A percentile compares a stretch with the other conserved stretches of the same genome.
Conservation (phyloP, 53 echinoderm and acorn worm genomes). For the Apostichopus leukothele region DNA sequence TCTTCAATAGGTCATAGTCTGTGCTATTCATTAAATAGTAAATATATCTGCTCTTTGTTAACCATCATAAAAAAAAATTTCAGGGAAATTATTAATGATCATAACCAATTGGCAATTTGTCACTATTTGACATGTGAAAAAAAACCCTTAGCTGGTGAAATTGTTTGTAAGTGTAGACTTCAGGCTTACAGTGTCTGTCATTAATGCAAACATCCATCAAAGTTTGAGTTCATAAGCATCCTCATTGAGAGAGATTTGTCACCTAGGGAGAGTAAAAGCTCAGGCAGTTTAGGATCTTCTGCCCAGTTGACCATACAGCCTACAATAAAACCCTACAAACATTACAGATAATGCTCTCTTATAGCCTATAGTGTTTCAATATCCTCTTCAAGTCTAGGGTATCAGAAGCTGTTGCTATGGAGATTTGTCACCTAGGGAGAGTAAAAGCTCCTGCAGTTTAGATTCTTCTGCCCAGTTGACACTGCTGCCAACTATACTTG, state of each 20-base stretch:
- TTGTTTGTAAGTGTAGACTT: no score
- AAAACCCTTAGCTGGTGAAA: no score
- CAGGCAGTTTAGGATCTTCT: conserved; percentile 56
- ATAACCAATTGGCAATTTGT: not conserved
- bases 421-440: not conserved
- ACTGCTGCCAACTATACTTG: not conserved
- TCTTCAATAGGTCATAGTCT: no score
- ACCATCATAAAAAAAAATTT: no score
- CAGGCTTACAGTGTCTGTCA: no score
- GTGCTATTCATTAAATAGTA: no score
- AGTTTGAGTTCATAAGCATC: not conserved
- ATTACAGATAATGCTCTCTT: conserved; percentile 61
- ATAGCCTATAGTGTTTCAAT: conserved; percentile 43
- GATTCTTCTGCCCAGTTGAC: not conserved
- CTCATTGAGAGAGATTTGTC: not conserved
- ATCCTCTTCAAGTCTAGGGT: not conserved
- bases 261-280: conserved; percentile 66
- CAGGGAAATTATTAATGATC: no score
- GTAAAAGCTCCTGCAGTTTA: not conserved
- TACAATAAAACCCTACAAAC: conserved; percentile 74
- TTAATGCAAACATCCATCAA: no score
- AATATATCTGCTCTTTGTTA: no score
- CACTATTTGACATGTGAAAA: no score
- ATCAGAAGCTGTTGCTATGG: not conserved
- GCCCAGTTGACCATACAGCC: conserved; percentile 93